Evolutionary conservation across 92 coral and sea anemone species (phyloP), one percentile per base, ranked within the genome.

Genomic region (Isaurus tuberculatus): DNA sequence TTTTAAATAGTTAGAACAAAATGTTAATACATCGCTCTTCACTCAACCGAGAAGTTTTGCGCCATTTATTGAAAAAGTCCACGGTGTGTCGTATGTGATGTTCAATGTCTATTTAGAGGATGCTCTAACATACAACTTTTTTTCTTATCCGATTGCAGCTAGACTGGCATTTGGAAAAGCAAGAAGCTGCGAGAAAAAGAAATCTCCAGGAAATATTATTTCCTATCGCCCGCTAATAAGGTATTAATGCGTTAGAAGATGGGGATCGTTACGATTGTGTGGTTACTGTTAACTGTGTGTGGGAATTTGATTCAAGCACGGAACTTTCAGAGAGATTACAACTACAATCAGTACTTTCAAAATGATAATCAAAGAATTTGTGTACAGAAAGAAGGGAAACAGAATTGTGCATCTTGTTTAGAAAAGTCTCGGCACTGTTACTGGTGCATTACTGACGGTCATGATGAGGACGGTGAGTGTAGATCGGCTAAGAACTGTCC

Each of bases 1-100:
- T 60, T 77, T 33, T 17, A 27, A 19, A 34, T 26, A 6, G 8
- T 19, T 17, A 17, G 32, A 77, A 27, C 51, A 36, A 27, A 36
- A 27, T 55, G 81, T 19, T 75, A 75, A 75, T 75, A 32, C 23
- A 25, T 26, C 42, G 3, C 9, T 58, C 67, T 58, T 77, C 82
- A 58, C 82, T 22, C 69, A 58, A 77, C 82, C 82, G 70, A 57
- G 13, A 25, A 23, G 70, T 77, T 77, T 77, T 77, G 82, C 82
- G 82, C 82, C 81, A 53, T 75, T 73, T 57, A 60, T 55, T 9
- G 11, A 75, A 75, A 55, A 30, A 57, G 22, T 4, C 68, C 16
- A 33, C 36, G 68, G 19, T 37, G 42, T 77, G 3, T 34, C 33
- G 10, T 2, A 26, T 46, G 42, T 43, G 70, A 36, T 34, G 34